Conservation (phyloP, 2,797 vertebrate species). For the Mormyrops boulengeri region DNA sequence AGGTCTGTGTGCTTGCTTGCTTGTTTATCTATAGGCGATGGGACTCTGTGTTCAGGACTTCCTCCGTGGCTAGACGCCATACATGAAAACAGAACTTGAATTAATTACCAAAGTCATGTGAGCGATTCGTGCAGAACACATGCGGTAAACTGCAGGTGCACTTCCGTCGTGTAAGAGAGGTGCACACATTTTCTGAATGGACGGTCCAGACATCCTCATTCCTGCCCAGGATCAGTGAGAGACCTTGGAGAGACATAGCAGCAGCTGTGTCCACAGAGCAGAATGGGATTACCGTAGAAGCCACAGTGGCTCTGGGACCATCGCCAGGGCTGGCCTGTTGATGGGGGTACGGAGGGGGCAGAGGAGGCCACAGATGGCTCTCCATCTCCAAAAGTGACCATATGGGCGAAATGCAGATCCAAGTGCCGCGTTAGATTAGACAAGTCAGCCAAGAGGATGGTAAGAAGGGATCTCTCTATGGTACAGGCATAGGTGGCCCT, state of each 20-base stretch:
- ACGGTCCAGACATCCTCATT: not conserved
- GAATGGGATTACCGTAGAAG: not conserved
- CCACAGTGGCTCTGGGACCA: not conserved
- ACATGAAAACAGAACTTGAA: not conserved
- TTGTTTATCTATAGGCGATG: not conserved
- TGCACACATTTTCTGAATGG: constrained; percentile 5
- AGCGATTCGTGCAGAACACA: not conserved
- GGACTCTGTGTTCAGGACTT: not conserved
- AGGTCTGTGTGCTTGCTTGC: not conserved
- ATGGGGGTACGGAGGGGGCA: not conserved
- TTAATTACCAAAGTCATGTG: not conserved
- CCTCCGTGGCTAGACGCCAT: not conserved
- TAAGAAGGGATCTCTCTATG: not conserved
- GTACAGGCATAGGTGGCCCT: not conserved
- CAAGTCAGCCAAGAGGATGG: not conserved
- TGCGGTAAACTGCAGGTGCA: not conserved
- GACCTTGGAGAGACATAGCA: not conserved
- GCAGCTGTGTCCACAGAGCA: not conserved
- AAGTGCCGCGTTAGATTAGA: not conserved
- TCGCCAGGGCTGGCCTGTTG: not conserved
- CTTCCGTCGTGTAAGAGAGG: not conserved
- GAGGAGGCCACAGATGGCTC: constrained; percentile 10
- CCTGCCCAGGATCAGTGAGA: not conserved
- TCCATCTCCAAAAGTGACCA: not conserved
- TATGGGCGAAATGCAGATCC: not conserved